Conservation (phyloP, 2,113 vertebrate genomes). For the Tachysurus fulvidraco region DNA sequence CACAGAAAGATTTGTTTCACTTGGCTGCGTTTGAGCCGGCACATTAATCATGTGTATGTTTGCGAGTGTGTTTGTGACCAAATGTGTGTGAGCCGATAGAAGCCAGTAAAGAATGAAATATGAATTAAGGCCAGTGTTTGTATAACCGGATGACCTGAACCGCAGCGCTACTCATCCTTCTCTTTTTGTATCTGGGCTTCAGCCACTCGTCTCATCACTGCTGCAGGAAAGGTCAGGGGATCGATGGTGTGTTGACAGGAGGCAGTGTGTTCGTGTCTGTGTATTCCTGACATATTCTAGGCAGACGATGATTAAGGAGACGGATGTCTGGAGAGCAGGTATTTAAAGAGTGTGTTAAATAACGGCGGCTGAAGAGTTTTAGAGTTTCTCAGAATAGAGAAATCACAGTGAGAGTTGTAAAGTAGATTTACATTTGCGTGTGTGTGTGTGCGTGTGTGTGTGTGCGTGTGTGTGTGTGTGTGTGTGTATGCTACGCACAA, state of each 20-base stretch:
- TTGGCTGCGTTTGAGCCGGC: slow-evolving; percentile 43
- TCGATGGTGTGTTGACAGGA: slow-evolving; percentile 34
- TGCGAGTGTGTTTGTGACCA: slow-evolving; percentile 33
- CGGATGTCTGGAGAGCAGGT: not conserved
- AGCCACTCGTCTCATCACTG: not conserved
- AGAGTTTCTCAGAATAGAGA: not conserved
- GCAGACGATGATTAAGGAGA: slow-evolving; percentile 3
- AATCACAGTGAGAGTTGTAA: not conserved
- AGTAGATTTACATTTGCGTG: not conserved
- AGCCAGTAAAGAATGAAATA: slow-evolving; percentile 56
- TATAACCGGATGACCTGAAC: slow-evolving; percentile 13
- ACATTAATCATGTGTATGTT: slow-evolving; percentile 65
- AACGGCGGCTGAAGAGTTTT: not conserved
- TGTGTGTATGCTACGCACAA: no score
- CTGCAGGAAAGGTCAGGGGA: slow-evolving; percentile 26
- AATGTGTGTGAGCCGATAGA: slow-evolving; percentile 62
- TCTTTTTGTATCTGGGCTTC: not conserved
- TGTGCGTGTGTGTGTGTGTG: no score
- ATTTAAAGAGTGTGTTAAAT: not conserved
- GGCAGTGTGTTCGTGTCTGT: not conserved
- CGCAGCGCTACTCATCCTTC: not conserved
- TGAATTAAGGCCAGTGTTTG: slow-evolving; percentile 42
- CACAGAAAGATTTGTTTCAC: slow-evolving; percentile 61
- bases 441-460: not conserved
- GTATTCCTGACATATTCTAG: not conserved